Evolutionary conservation across 1,140 invertebrate genomes (phyloP).

Genomic region (Contarinia nasturtii): DNA sequence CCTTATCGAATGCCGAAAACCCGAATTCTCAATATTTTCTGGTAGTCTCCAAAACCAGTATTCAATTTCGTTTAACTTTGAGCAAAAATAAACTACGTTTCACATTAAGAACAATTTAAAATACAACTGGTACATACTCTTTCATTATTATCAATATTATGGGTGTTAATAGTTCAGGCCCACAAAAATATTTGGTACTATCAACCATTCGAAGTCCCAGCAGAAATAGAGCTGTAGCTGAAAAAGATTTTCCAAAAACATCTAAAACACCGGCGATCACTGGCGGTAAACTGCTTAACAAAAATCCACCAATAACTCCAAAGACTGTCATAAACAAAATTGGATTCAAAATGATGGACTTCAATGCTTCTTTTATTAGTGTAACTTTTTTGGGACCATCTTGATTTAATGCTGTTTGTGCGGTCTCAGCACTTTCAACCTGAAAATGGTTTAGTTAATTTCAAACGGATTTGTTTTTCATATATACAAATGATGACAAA

Average conservation of each 20-base stretch:
- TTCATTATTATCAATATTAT: constrained; percentile 77
- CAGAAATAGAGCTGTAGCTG: constrained; percentile 75
- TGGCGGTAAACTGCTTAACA: constrained; percentile 58
- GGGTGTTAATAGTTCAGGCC: constrained; percentile 57
- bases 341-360: constrained; percentile 71
- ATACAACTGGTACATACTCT: constrained; percentile 45
- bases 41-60: background rate
- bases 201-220: constrained; percentile 87
- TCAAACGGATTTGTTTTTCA: too few species aligned
- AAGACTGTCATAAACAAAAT: constrained; percentile 84
- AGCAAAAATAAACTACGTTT: too few species aligned
- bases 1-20: too few species aligned
- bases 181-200: constrained; percentile 56
- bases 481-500: too few species aligned
- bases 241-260: constrained; percentile 74
- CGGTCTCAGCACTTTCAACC: too few species aligned
- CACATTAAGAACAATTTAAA: too few species aligned
- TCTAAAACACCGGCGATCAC: constrained; percentile 55
- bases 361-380: constrained; percentile 26
- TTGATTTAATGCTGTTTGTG: too few species aligned
- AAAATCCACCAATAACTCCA: constrained; percentile 70
- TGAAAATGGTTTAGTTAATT: too few species aligned
- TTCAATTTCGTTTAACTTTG: background rate
- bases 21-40: too few species aligned
- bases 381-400: constrained; percentile 15